A percentile compares a stretch with the other conserved stretches of the same genome.
These are phyloP conservation scores for Penaeus chinensis DNA, from an alignment of 1,140 invertebrate species.

Conservation along the genomic window DNA sequence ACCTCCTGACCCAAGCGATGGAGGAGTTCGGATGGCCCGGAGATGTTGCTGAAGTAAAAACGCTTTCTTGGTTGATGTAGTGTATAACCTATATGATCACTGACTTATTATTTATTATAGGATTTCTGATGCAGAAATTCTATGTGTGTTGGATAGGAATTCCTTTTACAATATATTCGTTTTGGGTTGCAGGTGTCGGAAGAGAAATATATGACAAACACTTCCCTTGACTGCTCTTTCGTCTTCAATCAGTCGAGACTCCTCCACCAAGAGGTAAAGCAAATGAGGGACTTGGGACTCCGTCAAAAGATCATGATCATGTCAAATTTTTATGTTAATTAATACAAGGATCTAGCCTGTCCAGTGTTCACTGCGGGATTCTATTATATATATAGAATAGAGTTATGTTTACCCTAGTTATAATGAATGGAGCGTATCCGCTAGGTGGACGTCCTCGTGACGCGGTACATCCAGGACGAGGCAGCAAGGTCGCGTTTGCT, in stretches of 20 bases:
- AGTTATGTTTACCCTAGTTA: no score
- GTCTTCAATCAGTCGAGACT: slow-evolving; percentile 6
- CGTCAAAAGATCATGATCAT: background rate
- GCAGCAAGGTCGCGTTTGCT: background rate
- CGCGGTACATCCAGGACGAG: slow-evolving; percentile 2
- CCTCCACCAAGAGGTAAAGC: background rate
- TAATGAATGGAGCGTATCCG: no score
- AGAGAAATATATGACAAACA: background rate
- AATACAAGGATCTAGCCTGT: no score
- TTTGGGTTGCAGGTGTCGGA: background rate
- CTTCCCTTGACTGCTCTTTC: background rate
- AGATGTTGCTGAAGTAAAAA: slow-evolving; percentile 10
- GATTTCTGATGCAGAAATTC: no score
- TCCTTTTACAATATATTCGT: no score
- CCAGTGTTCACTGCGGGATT: no score
- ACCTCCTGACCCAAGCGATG: background rate
- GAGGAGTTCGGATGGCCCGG: slow-evolving; percentile 8
- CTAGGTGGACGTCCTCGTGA: background rate
- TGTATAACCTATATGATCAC: no score
- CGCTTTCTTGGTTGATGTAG: no score
- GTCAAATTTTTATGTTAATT: background rate
- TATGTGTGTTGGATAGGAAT: no score
- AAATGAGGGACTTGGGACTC: background rate
- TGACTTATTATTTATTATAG: no score
- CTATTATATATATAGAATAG: no score